phyloP scores from a whole-genome alignment of 2,113 vertebrate genomes.

The Melanocharis versteri region DNA sequence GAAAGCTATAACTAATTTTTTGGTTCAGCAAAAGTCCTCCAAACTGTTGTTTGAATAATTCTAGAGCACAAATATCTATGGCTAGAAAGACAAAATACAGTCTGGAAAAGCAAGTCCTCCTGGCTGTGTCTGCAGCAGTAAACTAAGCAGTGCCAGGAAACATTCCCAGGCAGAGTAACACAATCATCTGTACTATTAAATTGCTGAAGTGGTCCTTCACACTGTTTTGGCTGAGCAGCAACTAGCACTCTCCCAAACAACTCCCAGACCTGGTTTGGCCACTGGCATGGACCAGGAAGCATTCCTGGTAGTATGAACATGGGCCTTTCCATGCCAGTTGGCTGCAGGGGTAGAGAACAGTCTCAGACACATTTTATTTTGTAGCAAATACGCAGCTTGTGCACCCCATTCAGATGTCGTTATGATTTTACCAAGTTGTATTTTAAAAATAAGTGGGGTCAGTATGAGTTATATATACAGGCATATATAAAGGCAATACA shows the following conservation, averaged over 20 bases:
- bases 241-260: neutral
- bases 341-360: neutral
- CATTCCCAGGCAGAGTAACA: constrained; percentile 18
- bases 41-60: neutral
- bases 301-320: constrained; percentile 24
- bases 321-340: neutral
- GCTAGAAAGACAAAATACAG: constrained; percentile 15
- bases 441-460: neutral
- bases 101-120: neutral
- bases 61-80: neutral
- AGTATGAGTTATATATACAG: neutral
- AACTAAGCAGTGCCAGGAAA: constrained; percentile 23
- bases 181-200: constrained; percentile 3
- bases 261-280: neutral
- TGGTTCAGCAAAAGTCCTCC: neutral
- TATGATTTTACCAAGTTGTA: neutral
- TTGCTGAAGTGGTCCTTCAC: constrained; percentile 13
- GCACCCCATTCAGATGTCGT: neutral
- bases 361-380: neutral
- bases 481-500: neutral
- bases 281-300: neutral
- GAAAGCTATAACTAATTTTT: neutral
- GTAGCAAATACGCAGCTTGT: neutral
- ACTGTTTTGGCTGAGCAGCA: constrained; percentile 19
- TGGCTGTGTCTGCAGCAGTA: neutral